These are phyloP conservation scores for Scomberomorus guttatus DNA, from an alignment of 2,797 vertebrate species.

Conservation along the genomic window DNA sequence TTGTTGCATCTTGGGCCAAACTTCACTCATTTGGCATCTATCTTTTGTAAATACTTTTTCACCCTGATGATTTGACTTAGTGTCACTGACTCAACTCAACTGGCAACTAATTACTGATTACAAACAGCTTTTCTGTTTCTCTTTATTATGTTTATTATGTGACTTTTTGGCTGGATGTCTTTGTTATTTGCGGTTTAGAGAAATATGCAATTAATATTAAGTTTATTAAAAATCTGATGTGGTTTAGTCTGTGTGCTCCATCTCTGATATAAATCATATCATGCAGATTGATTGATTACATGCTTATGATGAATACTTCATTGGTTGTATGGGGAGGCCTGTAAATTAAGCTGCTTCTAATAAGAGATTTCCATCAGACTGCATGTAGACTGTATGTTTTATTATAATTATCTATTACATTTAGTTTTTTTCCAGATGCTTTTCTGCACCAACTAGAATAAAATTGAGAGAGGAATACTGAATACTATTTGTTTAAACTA, in stretches of 20 bases:
- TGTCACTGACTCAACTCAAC: no score
- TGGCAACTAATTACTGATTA: no score
- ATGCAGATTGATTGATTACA: neutral
- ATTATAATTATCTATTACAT: neutral
- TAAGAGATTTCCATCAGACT: neutral
- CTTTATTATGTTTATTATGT: neutral
- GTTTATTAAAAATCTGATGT: conserved; percentile 32
- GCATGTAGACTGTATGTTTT: neutral
- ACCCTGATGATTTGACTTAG: neutral
- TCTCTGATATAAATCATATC: neutral
- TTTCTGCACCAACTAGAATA: neutral
- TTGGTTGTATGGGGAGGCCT: neutral
- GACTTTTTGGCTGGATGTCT: neutral
- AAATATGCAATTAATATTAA: conserved; percentile 5
- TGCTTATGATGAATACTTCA: neutral
- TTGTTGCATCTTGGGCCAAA: no score
- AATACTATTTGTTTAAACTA: neutral
- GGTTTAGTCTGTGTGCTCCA: conserved; percentile 10
- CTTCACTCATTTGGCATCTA: neutral
- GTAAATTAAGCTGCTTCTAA: neutral
- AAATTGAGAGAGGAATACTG: neutral
- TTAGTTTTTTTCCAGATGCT: neutral
- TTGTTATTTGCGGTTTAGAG: conserved; percentile 2
- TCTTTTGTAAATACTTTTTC: neutral
- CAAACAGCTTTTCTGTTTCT: neutral